These are phyloP conservation scores for Brachionus rubens DNA, from an alignment of 1,140 invertebrate species.

Conservation along the genomic window DNA sequence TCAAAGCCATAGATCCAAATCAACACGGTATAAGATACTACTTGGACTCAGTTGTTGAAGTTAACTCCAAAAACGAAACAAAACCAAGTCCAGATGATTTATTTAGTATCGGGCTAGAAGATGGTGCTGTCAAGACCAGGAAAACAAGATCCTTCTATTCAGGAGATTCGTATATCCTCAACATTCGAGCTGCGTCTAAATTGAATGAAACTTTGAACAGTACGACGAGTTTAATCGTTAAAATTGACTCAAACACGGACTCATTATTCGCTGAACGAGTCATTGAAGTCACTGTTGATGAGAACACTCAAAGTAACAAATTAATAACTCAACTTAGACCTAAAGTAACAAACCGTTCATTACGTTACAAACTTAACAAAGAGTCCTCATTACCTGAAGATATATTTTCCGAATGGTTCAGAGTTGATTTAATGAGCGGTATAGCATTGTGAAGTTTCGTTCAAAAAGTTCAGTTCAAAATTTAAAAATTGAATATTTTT, in stretches of 20 bases:
- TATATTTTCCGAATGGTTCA: conserved; percentile 7
- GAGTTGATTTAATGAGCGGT: neutral
- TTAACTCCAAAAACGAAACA: conserved; percentile 4
- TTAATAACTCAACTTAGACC: neutral
- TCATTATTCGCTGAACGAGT: conserved; percentile 26
- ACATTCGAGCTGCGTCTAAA: neutral
- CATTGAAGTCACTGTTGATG: neutral
- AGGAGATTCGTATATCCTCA: neutral
- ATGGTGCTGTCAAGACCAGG: conserved; percentile 30
- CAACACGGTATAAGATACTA: conserved; percentile 29
- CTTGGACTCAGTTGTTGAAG: conserved; percentile 9
- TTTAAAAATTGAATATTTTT: too few species aligned
- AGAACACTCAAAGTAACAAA: conserved; percentile 1
- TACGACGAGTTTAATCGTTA: conserved; percentile 6
- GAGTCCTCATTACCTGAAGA: conserved; percentile 10
- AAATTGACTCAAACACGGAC: conserved; percentile 13
- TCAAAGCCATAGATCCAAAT: conserved; percentile 34
- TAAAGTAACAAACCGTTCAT: neutral
- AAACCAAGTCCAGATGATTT: conserved; percentile 9
- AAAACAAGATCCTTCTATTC: conserved; percentile 36
- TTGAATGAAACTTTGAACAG: conserved; percentile 4
- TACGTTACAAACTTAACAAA: neutral
- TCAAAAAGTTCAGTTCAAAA: too few species aligned
- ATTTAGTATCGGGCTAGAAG: conserved; percentile 6
- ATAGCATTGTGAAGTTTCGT: too few species aligned